Percentiles rank a stretch among this genome's conserved stretches.
Conservation (phyloP, 2,797 vertebrate genomes). For the Sebastes umbrosus region DNA sequence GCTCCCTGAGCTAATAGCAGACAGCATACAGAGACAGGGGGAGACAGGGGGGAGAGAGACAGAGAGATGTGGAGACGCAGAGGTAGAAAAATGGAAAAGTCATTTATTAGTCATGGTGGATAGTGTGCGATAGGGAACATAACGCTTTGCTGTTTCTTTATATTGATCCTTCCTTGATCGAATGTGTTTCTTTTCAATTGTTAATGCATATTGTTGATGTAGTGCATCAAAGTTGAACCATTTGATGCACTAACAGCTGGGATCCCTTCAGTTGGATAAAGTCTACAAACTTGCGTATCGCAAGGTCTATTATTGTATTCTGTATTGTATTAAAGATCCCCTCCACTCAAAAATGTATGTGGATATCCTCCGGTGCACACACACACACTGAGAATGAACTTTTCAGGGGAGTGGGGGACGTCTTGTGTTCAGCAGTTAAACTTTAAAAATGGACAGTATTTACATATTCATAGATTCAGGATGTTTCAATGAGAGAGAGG, state of each 20-base stretch:
- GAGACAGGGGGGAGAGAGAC: not conserved
- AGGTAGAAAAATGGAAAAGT: not conserved
- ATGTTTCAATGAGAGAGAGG: not conserved
- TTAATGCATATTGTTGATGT: not conserved
- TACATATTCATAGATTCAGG: not conserved
- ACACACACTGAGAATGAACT: not conserved
- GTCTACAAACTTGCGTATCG: too few relatives aligned
- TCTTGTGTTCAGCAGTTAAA: not conserved
- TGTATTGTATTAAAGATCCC: not conserved
- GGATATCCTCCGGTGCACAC: not conserved
- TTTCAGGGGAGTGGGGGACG: not conserved
- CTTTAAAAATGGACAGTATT: not conserved
- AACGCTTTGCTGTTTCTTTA: not conserved
- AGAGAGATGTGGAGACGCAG: not conserved
- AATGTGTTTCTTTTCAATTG: not conserved
- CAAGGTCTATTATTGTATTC: not conserved
- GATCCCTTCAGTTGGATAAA: not conserved
- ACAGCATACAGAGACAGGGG: not conserved
- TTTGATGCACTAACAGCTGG: not conserved
- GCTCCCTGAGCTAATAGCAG: slow-evolving; percentile 3
- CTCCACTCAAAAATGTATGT: not conserved
- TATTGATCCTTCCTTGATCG: not conserved
- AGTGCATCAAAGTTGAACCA: not conserved
- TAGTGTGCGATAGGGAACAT: not conserved
- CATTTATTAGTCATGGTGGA: not conserved